Evolutionary conservation across 1,140 invertebrate genomes (phyloP), one percentile per base, ranked within the genome.

Genomic region (Drosophila melanica): DNA sequence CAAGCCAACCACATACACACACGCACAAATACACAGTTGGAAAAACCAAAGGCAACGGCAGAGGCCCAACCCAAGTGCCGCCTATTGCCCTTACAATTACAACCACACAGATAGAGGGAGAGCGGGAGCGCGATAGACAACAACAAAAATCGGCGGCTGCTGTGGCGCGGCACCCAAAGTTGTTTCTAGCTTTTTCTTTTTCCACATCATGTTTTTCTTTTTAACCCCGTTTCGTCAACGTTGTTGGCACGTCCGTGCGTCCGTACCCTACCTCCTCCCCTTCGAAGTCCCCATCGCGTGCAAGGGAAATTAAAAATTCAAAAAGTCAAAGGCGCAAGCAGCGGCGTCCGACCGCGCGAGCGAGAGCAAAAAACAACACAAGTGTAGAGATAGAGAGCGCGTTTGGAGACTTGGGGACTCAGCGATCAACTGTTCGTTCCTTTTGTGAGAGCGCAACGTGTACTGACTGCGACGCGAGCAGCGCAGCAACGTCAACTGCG

Each of bases 281-380:
- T 18, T 33, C 45, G 20, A 33, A 51, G 45, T 35, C 48, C 54
- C 76, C 77, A 67, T 81, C 78, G 78, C 81, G 67, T 86, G 82
- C 66, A 87, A 87, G 86, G 82, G 84, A 87, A 87, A 89, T 87
- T 87, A 87, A 84, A 89, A 89, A 84, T 87, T 87, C 79, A 77
- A 87, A 87, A 87, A 89, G 85, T 89, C 85, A 87, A 87, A 87
- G 84, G 84, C 82, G 79, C 82, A 87, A 86, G 77, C 77, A 77
- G 76, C 75, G 66, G 37, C 59, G 23, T 42, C 50, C 37, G 51
- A 77, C 50, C 50, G 75, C 60, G 63, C 64, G 59, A 63, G 30
- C 42, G 50, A 45, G 30, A 27, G 50, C 47, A 41, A 58, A 42
- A 68, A 39, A 42, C 16, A 53, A 12, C 35, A 18, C 51, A 39